Evolutionary conservation across 2,113 vertebrate species (phyloP).

Genomic region (Aptenodytes patagonicus): DNA sequence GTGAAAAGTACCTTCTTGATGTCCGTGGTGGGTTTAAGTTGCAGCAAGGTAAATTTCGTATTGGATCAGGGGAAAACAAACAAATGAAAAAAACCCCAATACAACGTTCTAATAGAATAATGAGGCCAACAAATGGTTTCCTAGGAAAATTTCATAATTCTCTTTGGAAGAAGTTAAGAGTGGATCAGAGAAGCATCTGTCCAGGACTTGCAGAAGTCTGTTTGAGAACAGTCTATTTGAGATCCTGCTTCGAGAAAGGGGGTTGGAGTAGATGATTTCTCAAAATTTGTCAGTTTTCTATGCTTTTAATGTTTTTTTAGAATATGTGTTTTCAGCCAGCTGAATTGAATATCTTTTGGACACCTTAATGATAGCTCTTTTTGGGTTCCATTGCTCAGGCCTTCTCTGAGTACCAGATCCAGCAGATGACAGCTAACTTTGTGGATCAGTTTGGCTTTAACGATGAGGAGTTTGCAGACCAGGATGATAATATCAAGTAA

Average conservation of each 20-base stretch:
- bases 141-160: neutral
- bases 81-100: rapidly evolving
- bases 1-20: neutral
- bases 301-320: rapidly evolving
- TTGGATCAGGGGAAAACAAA: neutral
- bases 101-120: rapidly evolving
- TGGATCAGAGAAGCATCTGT: neutral
- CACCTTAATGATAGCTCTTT: neutral
- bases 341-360: rapidly evolving
- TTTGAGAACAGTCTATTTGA: neutral
- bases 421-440: constrained; percentile 97
- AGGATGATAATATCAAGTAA: constrained; percentile 95
- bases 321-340: neutral
- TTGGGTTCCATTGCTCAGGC: constrained; percentile 70
- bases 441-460: constrained; percentile 98
- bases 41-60: neutral
- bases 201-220: neutral
- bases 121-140: neutral
- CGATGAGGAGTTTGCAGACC: constrained; percentile 95
- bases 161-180: neutral
- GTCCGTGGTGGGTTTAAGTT: neutral
- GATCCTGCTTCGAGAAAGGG: neutral
- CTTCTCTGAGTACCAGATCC: constrained; percentile 97
- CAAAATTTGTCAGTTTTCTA: neutral
- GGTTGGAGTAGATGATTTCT: rapidly evolving